These are phyloP conservation scores for Phylloscopus trochiloides DNA, from an alignment of 2,113 vertebrate genomes.

Conservation along the genomic window DNA sequence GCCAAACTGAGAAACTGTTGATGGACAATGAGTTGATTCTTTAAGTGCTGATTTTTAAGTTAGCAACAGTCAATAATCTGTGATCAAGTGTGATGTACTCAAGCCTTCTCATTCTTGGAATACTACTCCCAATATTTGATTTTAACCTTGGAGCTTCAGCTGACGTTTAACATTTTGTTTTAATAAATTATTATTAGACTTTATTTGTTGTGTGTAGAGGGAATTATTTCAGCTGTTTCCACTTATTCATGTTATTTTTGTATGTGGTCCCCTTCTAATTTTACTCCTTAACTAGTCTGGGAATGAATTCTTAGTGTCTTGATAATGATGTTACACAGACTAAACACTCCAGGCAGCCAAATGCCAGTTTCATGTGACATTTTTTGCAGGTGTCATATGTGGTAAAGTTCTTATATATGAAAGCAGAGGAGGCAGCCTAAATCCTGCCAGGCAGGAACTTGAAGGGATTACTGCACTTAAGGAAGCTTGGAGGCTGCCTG, in stretches of 20 bases:
- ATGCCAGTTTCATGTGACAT: slow-evolving; percentile 2
- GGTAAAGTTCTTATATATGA: not conserved
- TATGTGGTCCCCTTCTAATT: slow-evolving; percentile 52
- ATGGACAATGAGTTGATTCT: not conserved
- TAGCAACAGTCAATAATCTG: not conserved
- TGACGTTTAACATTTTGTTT: slow-evolving; percentile 31
- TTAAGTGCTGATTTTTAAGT: not conserved
- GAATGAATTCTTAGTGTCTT: slow-evolving; percentile 37
- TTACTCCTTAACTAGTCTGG: slow-evolving; percentile 18
- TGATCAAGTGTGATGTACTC: not conserved
- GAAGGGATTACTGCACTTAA: not conserved
- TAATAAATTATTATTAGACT: slow-evolving; percentile 47
- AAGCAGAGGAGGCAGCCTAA: slow-evolving; percentile 23
- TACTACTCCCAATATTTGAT: not conserved
- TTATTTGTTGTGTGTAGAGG: slow-evolving; percentile 25
- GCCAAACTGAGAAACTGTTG: not conserved
- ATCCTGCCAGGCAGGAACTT: slow-evolving; percentile 5
- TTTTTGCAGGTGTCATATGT: slow-evolving; percentile 9
- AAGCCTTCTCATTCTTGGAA: not conserved
- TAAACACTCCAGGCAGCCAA: slow-evolving; percentile 30
- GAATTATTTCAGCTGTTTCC: slow-evolving; percentile 62
- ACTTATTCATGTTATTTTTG: slow-evolving; percentile 56
- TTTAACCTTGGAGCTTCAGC: not conserved
- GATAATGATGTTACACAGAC: not conserved
- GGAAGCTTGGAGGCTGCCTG: slow-evolving; percentile 11